Conservation (phyloP, 2,113 vertebrate genomes). For the Solenodon paradoxus region DNA sequence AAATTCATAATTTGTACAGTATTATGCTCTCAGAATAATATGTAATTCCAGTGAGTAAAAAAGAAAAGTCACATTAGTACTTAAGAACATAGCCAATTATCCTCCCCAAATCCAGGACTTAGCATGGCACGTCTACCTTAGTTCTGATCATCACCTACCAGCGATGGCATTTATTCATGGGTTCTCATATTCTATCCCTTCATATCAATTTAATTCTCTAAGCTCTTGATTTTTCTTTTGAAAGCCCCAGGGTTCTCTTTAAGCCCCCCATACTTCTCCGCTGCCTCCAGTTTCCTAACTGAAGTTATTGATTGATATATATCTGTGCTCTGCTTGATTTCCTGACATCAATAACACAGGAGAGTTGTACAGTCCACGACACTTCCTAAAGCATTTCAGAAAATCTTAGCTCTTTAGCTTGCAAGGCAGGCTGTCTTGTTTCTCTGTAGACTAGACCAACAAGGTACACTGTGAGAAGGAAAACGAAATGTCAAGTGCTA, state of each 20-base stretch:
- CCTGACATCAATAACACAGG: constrained; percentile 59
- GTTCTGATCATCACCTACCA: neutral
- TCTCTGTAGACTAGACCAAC: constrained; percentile 46
- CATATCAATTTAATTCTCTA: constrained; percentile 55
- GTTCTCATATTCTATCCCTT: neutral
- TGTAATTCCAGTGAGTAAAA: constrained; percentile 12
- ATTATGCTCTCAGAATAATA: constrained; percentile 7
- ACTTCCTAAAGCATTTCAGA: constrained; percentile 67
- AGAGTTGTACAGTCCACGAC: constrained; percentile 36
- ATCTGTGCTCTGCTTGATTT: constrained; percentile 64
- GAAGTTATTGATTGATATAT: constrained; percentile 30
- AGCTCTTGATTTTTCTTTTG: constrained; percentile 49
- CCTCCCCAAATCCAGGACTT: neutral
- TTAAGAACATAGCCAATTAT: constrained; percentile 1
- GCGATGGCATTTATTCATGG: neutral
- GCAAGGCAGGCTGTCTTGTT: constrained; percentile 36
- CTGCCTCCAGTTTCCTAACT: constrained; percentile 33
- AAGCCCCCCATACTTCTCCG: constrained; percentile 50
- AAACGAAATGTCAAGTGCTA: constrained; percentile 59
- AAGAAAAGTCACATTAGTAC: neutral
- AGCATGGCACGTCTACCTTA: neutral
- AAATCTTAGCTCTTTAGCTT: constrained; percentile 59
- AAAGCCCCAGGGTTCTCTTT: constrained; percentile 49
- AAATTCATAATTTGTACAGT: no score
- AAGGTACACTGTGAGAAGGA: constrained; percentile 46